Percentiles rank a stretch among this genome's conserved stretches.
phyloP scores from a whole-genome alignment of 1,140 invertebrate genomes.

The Plodia interpunctella region DNA sequence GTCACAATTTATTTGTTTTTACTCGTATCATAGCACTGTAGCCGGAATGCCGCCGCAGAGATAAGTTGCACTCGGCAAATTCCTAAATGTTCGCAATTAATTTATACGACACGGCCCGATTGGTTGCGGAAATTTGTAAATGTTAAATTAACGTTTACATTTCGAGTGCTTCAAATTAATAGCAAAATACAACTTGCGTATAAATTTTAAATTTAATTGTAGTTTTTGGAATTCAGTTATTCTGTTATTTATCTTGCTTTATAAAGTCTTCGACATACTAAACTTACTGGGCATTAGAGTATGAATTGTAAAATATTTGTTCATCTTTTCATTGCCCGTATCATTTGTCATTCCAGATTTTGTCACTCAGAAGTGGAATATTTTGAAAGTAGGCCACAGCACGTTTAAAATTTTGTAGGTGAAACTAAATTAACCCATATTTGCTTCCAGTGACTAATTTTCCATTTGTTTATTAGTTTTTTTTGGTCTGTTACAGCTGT shows the following conservation, averaged over 20 bases:
- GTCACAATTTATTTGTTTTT: conserved; percentile 35
- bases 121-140: not conserved
- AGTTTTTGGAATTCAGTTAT: too few relatives aligned
- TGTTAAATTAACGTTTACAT: not conserved
- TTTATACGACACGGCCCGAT: conserved; percentile 20
- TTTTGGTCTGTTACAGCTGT: too few relatives aligned
- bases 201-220: too few relatives aligned
- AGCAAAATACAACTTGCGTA: too few relatives aligned
- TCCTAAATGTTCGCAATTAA: conserved; percentile 36
- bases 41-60: conserved; percentile 17
- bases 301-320: not conserved
- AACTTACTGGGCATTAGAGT: not conserved
- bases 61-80: conserved; percentile 1
- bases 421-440: not conserved
- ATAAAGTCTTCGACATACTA: not conserved
- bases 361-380: not conserved
- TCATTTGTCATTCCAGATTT: conserved; percentile 1
- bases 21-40: not conserved
- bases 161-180: not conserved
- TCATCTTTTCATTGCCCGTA: not conserved
- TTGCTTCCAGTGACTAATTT: too few relatives aligned
- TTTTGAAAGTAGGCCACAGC: not conserved
- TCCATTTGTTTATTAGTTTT: too few relatives aligned
- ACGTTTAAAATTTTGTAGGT: not conserved
- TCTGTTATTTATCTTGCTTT: not conserved